Base-by-base conservation (phyloP, 2,113 vertebrate species). In the Neomonachus schauinslandi region DNA sequence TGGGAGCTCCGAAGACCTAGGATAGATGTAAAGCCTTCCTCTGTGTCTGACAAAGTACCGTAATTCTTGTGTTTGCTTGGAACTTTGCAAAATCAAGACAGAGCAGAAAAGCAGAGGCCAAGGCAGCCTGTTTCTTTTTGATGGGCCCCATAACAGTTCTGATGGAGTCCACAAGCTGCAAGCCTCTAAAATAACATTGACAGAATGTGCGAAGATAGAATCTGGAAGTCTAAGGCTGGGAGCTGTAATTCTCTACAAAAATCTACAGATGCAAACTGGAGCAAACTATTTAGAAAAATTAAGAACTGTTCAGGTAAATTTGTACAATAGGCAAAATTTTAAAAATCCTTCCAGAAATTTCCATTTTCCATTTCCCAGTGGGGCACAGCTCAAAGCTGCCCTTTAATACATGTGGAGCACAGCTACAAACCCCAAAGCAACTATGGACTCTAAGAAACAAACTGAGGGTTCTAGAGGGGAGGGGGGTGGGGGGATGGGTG, bases 211-310 rank as follows among this genome's bases (percentile, higher is more conserved):
- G 71, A 92, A 88, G 69, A 89, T 82, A 51, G 65, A 69, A 49
- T 89, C 51, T 95, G 36, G 28, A 91, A 39, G 11, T 65, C 82
- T 57, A 51, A 81, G 33, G 22, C 80, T 95, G 21, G 18, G 65
- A 94, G 65, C 2, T 88, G 4, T 72, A 86, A 49, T 53, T 72
- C 67, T 72, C 31, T 61, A 85, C 55, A 81, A 93, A 94, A 95
- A 16, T 18, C 22, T 71, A 82, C 7, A 84, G 15, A 93, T 61
- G 42, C n/a, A 81, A 97, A 80, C 74, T 57, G 39, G 39, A 89
- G 31, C 22, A 91, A 93, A 72, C 31, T 69, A 57, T 49, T 93
- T 55, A 95, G 76, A 59, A 74, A 97, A 87, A 57, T n/a, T 57
- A 86, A 69, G 49, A 77, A 76, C 42, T 59, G 2, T 76, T 53